These are phyloP conservation scores for Hypomecis punctinalis DNA, from an alignment of 2,888 invertebrate species.

Conservation along the genomic window DNA sequence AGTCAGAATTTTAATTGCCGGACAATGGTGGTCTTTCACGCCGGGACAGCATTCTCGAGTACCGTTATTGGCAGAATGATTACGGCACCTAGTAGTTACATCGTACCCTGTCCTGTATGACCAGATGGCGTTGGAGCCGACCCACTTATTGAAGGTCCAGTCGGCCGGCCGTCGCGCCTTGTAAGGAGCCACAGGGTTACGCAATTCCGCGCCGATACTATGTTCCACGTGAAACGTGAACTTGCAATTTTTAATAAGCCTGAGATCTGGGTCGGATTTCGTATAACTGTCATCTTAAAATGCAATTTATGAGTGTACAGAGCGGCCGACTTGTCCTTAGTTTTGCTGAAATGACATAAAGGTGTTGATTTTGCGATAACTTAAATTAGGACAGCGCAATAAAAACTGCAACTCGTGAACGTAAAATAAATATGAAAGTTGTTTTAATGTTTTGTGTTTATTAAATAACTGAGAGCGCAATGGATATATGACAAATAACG, in stretches of 20 bases:
- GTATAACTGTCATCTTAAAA: constrained; percentile 42
- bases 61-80: constrained; percentile 63
- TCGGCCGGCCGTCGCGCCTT: constrained; percentile 67
- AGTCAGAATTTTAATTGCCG: constrained; percentile 55
- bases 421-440: not conserved
- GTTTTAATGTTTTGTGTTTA: not conserved
- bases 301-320: constrained; percentile 36
- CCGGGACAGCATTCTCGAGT: constrained; percentile 51
- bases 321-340: constrained; percentile 34
- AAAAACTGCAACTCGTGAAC: constrained; percentile 7
- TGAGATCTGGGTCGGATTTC: constrained; percentile 42
- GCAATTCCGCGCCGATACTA: constrained; percentile 57
- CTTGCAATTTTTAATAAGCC: constrained; percentile 43
- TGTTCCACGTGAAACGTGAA: constrained; percentile 39
- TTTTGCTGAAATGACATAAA: constrained; percentile 18
- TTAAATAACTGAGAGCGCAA: too few species aligned
- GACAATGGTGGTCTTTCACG: constrained; percentile 52
- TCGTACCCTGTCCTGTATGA: constrained; percentile 68
- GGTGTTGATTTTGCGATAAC: constrained; percentile 20
- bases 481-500: too few species aligned
- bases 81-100: constrained; percentile 63
- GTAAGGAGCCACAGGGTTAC: constrained; percentile 75
- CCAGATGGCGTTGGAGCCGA: constrained; percentile 80
- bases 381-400: constrained; percentile 13
- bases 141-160: constrained; percentile 80